Evolutionary conservation across 2,113 vertebrate genomes (phyloP), one percentile per base, ranked within the genome.

Genomic region (Echinops telfairi): DNA sequence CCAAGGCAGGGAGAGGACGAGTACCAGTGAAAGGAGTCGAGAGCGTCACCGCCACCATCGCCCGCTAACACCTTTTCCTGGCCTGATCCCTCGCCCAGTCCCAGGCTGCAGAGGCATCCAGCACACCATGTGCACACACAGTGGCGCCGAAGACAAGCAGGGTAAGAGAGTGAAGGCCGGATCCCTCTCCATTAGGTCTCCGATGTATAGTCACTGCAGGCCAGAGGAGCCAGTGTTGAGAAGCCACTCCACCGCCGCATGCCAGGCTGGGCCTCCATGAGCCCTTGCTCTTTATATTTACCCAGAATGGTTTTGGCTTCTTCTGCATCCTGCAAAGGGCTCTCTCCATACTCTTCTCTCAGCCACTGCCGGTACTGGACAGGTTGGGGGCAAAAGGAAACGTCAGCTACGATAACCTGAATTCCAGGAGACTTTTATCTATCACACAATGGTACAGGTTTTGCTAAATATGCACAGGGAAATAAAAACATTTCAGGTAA

Each of bases 281-380:
- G 95, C 85, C 97, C 97, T 92, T 97, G 94, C 57, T 97, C 96
- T 96, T 97, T 98, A 88, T 98, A 98, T 95, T 98, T 98, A 94
- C 97, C 97, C 91, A 99, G 98, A 95, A 99, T 98, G 92, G 90
- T 97, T 90, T 97, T 98, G 90, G 99, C 97, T 97, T 99, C 98
- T 95, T 99, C 98, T 73, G 98, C 98, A 75, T 99, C 99, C 80
- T 95, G 98, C 97, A 99, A 98, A 79, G 98, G 98, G 97, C 96
- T 99, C 94, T 99, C 98, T 40, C 99, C 98, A 47, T 99, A 99
- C 88, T 99, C 98, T 71, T 97, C 98, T 89, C 96, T 98, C 73
- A 99, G 97, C 99, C 99, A 99, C 38, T 98, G 98, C 94, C 99
- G 98, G 94, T 98, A 99, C 99, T 99, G 89, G 3, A 97, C 86